These are phyloP conservation scores for Copsychus sechellarum DNA, from an alignment of 2,113 vertebrate species.

Conservation along the genomic window DNA sequence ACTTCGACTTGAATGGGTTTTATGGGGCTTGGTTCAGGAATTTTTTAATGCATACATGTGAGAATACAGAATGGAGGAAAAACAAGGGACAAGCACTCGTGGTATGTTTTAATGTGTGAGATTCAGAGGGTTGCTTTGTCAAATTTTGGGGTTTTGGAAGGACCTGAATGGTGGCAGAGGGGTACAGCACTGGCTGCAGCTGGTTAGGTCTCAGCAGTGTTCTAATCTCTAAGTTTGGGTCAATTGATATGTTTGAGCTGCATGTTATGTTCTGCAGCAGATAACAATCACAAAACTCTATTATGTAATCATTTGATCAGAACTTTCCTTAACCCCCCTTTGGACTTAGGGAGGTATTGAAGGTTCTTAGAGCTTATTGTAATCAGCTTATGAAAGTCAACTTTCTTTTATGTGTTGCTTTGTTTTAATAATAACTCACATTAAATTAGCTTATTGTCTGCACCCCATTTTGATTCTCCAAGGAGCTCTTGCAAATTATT, in stretches of 20 bases:
- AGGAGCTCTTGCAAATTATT: neutral
- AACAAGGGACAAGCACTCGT: neutral
- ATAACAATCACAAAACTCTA: neutral
- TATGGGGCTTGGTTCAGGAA: neutral
- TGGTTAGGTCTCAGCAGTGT: neutral
- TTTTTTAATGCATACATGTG: neutral
- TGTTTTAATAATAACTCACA: slow-evolving; percentile 56
- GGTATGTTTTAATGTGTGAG: neutral
- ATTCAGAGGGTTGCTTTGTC: neutral
- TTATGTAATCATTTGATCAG: neutral
- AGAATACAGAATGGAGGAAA: neutral
- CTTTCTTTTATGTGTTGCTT: slow-evolving; percentile 48
- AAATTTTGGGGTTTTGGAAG: neutral
- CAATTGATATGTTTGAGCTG: neutral
- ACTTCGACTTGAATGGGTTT: neutral
- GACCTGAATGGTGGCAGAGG: neutral
- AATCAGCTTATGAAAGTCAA: slow-evolving; percentile 49
- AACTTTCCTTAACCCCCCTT: neutral
- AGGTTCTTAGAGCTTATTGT: slow-evolving; percentile 24
- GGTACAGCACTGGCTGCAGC: neutral
- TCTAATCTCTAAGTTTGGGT: neutral
- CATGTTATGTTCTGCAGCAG: neutral
- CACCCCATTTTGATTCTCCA: neutral
- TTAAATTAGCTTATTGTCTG: slow-evolving; percentile 30
- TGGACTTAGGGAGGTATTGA: slow-evolving; percentile 21